A percentile compares a stretch with the other conserved stretches of the same genome.
These are phyloP conservation scores for Yoshiicerus persimilis DNA, from an alignment of 1,140 invertebrate species.

Conservation along the genomic window DNA sequence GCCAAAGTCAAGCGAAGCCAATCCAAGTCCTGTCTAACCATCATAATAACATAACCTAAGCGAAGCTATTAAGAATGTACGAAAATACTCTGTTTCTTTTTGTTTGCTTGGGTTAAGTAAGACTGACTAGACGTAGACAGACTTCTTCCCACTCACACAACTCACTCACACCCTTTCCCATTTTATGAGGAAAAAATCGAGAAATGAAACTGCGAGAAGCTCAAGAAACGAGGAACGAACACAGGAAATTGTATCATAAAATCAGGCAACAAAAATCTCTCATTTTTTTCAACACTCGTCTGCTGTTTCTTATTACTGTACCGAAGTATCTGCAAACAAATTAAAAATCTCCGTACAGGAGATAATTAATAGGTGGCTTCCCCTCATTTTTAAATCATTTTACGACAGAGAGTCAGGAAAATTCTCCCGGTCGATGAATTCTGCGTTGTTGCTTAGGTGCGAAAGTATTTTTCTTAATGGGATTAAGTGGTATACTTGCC, in stretches of 20 bases:
- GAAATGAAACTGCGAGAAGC: neutral
- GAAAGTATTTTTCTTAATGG: neutral
- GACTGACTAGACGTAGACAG: neutral
- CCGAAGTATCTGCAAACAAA: neutral
- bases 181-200: conserved; percentile 9
- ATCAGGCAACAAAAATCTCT: conserved; percentile 16
- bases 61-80: neutral
- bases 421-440: neutral
- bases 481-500: neutral
- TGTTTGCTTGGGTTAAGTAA: neutral
- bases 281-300: neutral
- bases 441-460: neutral
- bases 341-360: neutral
- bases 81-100: neutral
- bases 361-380: conserved; percentile 18
- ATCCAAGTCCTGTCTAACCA: neutral
- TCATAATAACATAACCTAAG: neutral
- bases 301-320: neutral
- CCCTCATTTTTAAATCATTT: neutral
- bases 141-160: neutral
- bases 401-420: conserved; percentile 3
- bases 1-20: neutral
- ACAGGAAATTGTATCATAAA: conserved; percentile 27
- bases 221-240: neutral
- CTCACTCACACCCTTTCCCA: conserved; percentile 6